Evolutionary conservation across 1,140 invertebrate genomes (phyloP).

Genomic region (Mizuhopecten yessoensis): DNA sequence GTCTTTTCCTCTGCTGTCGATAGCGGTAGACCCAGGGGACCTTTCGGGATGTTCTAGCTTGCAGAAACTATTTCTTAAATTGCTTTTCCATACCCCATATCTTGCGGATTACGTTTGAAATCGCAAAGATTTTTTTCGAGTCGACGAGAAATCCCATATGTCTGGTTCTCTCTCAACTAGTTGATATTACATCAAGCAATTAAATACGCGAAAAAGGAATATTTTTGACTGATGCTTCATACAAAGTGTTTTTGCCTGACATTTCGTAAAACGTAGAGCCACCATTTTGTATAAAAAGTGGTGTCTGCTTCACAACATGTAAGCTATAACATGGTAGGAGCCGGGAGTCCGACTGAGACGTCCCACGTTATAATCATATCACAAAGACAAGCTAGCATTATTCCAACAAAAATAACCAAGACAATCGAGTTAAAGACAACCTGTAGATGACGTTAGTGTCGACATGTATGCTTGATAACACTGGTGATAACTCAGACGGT

Average conservation of each 20-base stretch:
- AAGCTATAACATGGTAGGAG: not conserved
- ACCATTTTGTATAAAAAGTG: not conserved
- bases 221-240: constrained; percentile 33
- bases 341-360: not conserved
- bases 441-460: not conserved
- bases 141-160: not conserved
- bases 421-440: constrained; percentile 3
- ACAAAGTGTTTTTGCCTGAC: not conserved
- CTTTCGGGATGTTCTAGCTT: constrained; percentile 23
- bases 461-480: not conserved
- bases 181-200: constrained; percentile 27
- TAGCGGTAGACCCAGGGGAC: constrained; percentile 30
- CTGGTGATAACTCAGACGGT: not conserved
- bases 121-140: constrained; percentile 23
- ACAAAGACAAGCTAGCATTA: not conserved
- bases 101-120: constrained; percentile 20
- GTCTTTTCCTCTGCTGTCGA: constrained; percentile 23
- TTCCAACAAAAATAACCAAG: not conserved
- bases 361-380: not conserved
- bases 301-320: not conserved
- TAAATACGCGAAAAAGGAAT: constrained; percentile 23
- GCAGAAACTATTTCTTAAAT: constrained; percentile 39
- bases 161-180: not conserved
- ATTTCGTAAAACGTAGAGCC: constrained; percentile 31
- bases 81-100: constrained; percentile 38